Conservation (phyloP, 1,140 invertebrate genomes). For the Rhynchophorus ferrugineus region DNA sequence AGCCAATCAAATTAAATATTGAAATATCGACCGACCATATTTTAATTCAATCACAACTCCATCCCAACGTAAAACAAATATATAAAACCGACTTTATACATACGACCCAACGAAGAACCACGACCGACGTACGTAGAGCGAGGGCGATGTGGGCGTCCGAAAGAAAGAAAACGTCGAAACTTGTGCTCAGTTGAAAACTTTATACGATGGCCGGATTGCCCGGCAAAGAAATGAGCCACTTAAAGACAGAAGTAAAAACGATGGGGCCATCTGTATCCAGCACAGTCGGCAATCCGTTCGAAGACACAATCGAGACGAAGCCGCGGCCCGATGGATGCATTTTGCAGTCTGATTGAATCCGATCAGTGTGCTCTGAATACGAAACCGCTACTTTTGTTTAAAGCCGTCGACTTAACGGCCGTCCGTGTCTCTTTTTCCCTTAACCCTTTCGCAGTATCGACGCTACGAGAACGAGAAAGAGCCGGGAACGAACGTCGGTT, state of each 20-base stretch:
- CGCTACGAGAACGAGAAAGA: too few species aligned
- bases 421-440: constrained; percentile 9
- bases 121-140: too few species aligned
- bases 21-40: too few species aligned
- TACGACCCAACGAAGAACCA: too few species aligned
- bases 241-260: constrained; percentile 15
- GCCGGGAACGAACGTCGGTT: background rate
- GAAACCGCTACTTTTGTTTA: constrained; percentile 23
- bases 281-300: constrained; percentile 12
- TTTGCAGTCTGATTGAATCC: constrained; percentile 23
- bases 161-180: background rate
- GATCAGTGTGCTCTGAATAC: constrained; percentile 22
- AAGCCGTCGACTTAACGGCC: constrained; percentile 14
- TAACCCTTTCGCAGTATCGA: constrained; percentile 7
- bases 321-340: constrained; percentile 17
- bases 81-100: too few species aligned
- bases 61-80: too few species aligned
- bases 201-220: background rate
- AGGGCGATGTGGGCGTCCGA: too few species aligned
- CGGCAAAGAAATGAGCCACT: background rate
- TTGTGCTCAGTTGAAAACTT: background rate
- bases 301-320: constrained; percentile 11
- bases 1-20: too few species aligned
- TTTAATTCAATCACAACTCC: too few species aligned
- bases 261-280: constrained; percentile 24